Conservation (phyloP, 2,797 vertebrate species). For the Gephyroberyx darwinii region DNA sequence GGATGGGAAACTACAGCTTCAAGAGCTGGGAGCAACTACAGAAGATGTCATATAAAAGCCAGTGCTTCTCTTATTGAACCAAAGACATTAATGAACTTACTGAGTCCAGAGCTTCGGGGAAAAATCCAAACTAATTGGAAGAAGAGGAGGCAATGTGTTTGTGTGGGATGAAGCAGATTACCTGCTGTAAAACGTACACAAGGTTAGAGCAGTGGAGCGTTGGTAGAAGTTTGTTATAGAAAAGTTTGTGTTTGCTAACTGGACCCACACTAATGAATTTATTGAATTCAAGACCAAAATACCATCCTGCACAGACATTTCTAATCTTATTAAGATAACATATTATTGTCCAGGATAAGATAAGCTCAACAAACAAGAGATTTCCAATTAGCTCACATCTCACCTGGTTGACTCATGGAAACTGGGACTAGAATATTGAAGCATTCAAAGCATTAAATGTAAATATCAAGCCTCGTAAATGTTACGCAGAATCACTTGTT, state of each 20-base stretch:
- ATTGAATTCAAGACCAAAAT: background rate
- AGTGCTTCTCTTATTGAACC: background rate
- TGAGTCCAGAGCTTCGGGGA: background rate
- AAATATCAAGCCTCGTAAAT: background rate
- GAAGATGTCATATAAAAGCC: background rate
- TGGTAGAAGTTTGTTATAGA: background rate
- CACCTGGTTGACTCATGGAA: background rate
- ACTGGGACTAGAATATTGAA: slow-evolving; percentile 2
- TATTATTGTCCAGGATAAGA: background rate
- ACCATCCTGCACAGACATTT: slow-evolving; percentile 2
- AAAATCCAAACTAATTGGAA: background rate
- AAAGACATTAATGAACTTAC: background rate
- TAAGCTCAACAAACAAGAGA: background rate
- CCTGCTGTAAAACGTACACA: background rate
- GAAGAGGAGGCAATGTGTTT: background rate
- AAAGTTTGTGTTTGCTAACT: slow-evolving; percentile 23
- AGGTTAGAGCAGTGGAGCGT: background rate
- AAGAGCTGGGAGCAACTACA: slow-evolving; percentile 5
- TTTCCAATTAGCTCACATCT: slow-evolving; percentile 1
- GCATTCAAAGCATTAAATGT: background rate
- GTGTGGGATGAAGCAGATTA: background rate
- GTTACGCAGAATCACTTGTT: background rate
- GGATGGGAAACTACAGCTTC: slow-evolving; percentile 1
- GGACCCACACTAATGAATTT: slow-evolving; percentile 2
- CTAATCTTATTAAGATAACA: slow-evolving; percentile 2